Percentiles rank a stretch among this genome's conserved stretches.
phyloP scores from a whole-genome alignment of 2,888 invertebrate genomes.

The Amblyjoppa fuscipennis region DNA sequence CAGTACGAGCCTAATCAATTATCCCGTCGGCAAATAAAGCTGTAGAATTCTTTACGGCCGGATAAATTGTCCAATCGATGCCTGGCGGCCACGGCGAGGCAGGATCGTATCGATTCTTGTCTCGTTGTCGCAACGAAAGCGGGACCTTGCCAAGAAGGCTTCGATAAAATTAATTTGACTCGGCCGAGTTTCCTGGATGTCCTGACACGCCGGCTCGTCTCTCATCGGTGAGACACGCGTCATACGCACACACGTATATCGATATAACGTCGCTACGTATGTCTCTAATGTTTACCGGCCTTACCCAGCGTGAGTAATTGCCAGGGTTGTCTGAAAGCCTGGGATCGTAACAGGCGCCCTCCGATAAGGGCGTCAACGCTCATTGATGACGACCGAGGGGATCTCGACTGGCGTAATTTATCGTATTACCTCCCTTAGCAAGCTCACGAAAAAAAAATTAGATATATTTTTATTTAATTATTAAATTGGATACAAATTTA shows the following conservation, averaged over 20 bases:
- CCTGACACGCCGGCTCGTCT: slow-evolving; percentile 20
- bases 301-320: slow-evolving; percentile 63
- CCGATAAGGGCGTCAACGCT: slow-evolving; percentile 33
- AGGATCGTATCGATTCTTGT: slow-evolving; percentile 43
- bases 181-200: slow-evolving; percentile 23
- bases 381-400: slow-evolving; percentile 18
- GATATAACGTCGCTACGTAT: neutral
- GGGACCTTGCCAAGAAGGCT: slow-evolving; percentile 13
- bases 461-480: no score
- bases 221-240: slow-evolving; percentile 17
- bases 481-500: no score
- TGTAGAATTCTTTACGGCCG: slow-evolving; percentile 31
- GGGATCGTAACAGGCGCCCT: neutral
- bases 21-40: slow-evolving; percentile 22
- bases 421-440: no score
- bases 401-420: neutral
- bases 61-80: slow-evolving; percentile 56
- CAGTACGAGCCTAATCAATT: neutral
- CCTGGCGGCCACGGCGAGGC: neutral
- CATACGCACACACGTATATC: neutral
- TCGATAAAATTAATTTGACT: slow-evolving; percentile 65
- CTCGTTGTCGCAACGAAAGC: slow-evolving; percentile 18
- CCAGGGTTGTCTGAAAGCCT: slow-evolving; percentile 17
- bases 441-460: no score
- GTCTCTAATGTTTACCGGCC: slow-evolving; percentile 59